Percentiles rank a stretch among this genome's conserved stretches.
These are phyloP conservation scores for Cettia cetti DNA, from an alignment of 2,113 vertebrate genomes.

Conservation along the genomic window DNA sequence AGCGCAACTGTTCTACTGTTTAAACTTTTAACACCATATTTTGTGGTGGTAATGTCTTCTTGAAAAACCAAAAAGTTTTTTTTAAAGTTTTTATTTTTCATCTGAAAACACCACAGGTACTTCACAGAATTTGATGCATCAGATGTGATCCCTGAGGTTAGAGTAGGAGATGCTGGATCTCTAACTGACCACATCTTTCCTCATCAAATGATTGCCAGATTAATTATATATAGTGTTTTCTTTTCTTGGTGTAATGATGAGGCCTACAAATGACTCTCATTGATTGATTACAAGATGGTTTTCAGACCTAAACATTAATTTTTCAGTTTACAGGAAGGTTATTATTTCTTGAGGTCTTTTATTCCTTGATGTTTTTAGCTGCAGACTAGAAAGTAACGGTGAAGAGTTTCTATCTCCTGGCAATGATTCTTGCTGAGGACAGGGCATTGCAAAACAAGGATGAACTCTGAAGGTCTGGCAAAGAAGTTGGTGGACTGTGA, in stretches of 20 bases:
- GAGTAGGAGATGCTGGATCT: not conserved
- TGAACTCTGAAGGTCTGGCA: constrained; percentile 28
- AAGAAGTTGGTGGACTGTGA: not conserved
- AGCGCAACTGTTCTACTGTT: not conserved
- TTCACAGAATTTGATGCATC: not conserved
- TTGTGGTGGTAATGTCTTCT: not conserved
- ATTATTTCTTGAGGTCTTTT: not conserved
- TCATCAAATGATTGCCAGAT: not conserved
- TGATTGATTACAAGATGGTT: not conserved
- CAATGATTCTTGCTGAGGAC: constrained; percentile 24
- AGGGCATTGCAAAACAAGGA: not conserved
- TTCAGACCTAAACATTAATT: not conserved
- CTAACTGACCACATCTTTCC: not conserved
- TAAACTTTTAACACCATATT: not conserved
- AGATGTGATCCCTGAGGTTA: not conserved
- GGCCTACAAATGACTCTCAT: not conserved
- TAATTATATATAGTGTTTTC: not conserved
- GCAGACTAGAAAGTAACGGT: not conserved
- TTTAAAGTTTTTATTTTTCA: not conserved
- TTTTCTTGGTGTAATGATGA: not conserved
- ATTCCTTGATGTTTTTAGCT: not conserved
- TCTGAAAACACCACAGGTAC: not conserved
- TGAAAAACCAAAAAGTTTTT: not conserved
- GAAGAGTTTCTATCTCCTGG: not conserved
- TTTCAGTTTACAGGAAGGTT: not conserved